Base-by-base conservation (phyloP, 53 echinoderm and acorn worm genomes). In the Echinometra lucunter region DNA sequence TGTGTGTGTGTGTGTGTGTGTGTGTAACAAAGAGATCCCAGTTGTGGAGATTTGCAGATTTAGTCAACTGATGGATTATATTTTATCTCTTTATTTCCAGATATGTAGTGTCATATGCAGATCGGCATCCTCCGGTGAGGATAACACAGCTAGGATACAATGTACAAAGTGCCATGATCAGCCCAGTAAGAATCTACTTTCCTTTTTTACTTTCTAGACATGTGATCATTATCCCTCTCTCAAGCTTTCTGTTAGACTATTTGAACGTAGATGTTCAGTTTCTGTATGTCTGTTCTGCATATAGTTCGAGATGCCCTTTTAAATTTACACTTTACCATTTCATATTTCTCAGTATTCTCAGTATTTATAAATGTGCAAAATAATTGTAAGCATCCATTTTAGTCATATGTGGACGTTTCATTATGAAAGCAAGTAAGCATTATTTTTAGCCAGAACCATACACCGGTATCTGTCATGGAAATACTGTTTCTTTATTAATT, bases 91-190 rank as follows among this genome's bases (percentile, higher is more conserved):
- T 89, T 60, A 21, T 60, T 58, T 37, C 13, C 58, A 99, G 99
- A 88, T 99, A 99, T 91, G 97, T 95, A 17, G 96, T 97, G 12
- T 99, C 98, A 10, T 98, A 97, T 89, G 56, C 37, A 16, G 96
- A 96, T 91, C 99, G 96, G 40, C 95, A 95, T 57, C 92, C 94
- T 23, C 97, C 99, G 37, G 95, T 99, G 3, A 93, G 99, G 58
- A 87, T 99, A 56, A 96, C 99, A 35, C 96, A 97, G 88, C 95
- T 95, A 9, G 99, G 98, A 40, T 98, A 49, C 95, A 97, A 94
- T 89, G 74, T 97, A 3, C 99, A 99, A 58, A 97, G 96, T 16
- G 96, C 93, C 57, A 96, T 96, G 53, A 94, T 99, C 74, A 99
- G 99, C 88, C 94, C 96, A 74, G 99, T 99, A 95, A 95, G 98